phyloP scores from a whole-genome alignment of 2,113 vertebrate species.

The Callipepla squamata region DNA sequence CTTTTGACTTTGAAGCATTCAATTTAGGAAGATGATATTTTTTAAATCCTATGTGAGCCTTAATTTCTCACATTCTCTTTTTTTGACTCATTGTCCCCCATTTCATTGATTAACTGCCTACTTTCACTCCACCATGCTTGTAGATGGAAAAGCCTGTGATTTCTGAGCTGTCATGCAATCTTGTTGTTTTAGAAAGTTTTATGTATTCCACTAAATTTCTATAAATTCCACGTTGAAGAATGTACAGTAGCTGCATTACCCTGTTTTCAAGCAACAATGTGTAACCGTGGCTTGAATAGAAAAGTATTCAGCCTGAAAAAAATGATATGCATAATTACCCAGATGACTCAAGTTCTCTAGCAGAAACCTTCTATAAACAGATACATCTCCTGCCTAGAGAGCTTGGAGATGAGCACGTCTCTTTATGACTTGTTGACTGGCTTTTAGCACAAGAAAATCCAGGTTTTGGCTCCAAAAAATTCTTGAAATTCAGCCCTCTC shows the following conservation, averaged over 20 bases:
- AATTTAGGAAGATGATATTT: slow-evolving; percentile 22
- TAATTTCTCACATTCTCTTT: neutral
- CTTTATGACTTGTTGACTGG: neutral
- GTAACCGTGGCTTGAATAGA: neutral
- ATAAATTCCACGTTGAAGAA: neutral
- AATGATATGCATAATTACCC: neutral
- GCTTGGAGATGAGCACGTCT: neutral
- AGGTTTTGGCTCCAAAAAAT: neutral
- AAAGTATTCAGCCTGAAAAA: neutral
- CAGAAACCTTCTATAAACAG: neutral
- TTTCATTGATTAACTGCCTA: neutral
- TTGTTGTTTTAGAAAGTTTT: neutral
- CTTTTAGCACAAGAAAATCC: neutral
- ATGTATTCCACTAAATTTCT: neutral
- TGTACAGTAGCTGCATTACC: neutral
- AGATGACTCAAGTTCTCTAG: neutral
- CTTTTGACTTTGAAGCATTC: neutral
- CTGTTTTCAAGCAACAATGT: neutral
- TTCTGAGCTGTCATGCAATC: neutral
- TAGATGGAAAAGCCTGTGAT: neutral
- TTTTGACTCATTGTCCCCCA: neutral
- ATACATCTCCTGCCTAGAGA: neutral
- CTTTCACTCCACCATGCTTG: neutral
- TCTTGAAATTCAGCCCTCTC: neutral
- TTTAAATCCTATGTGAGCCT: neutral